Conservation (phyloP, 2,113 vertebrate genomes). For the Clupea harengus region DNA sequence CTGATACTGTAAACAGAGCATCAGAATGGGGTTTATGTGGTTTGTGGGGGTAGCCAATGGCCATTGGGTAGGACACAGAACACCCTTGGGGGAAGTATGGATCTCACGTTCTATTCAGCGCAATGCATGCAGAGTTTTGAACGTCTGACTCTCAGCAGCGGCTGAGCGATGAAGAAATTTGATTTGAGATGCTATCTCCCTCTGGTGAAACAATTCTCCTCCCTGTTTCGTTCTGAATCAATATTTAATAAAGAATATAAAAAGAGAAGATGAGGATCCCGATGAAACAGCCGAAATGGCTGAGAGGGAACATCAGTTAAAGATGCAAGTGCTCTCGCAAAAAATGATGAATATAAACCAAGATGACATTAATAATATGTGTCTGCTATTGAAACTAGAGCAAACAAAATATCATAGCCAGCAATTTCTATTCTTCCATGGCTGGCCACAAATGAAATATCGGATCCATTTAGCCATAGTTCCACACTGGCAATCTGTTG, state of each 20-base stretch:
- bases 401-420: conserved; percentile 13
- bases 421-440: conserved; percentile 12
- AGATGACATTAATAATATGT: conserved; percentile 28
- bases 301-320: conserved; percentile 26
- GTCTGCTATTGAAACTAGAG: conserved; percentile 22
- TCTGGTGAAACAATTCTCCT: conserved; percentile 43
- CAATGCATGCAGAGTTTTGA: conserved; percentile 25
- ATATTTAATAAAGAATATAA: conserved; percentile 58
- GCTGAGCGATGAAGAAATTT: conserved; percentile 34
- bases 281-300: conserved; percentile 18
- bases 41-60: not conserved
- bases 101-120: not conserved
- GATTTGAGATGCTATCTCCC: conserved; percentile 46
- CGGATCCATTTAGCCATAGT: not conserved
- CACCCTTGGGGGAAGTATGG: not conserved
- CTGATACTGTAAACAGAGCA: conserved; percentile 11
- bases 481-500: not conserved
- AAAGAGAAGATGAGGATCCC: conserved; percentile 33
- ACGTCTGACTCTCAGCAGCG: conserved; percentile 31
- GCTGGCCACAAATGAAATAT: conserved; percentile 1
- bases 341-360: conserved; percentile 44
- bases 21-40: not conserved
- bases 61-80: not conserved
- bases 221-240: conserved; percentile 52
- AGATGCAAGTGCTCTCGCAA: conserved; percentile 23